Evolutionary conservation across 2,113 vertebrate genomes (phyloP).

Genomic region (Daubentonia madagascariensis): DNA sequence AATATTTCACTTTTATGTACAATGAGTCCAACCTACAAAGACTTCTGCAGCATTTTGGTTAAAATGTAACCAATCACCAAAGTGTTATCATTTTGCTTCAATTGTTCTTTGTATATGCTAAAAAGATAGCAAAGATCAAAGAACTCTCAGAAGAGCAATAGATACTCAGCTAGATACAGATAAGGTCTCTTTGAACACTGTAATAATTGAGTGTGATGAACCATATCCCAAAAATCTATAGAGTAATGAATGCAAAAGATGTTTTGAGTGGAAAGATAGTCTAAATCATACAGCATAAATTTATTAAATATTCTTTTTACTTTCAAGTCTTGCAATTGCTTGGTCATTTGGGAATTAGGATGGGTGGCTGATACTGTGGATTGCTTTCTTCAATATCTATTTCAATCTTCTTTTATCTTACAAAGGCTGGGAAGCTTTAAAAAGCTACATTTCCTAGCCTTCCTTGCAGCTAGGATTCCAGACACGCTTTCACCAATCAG

Average conservation of each 20-base stretch:
- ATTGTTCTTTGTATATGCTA: background rate
- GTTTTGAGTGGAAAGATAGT: background rate
- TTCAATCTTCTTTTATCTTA: background rate
- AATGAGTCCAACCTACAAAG: background rate
- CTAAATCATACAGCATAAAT: background rate
- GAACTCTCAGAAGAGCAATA: background rate
- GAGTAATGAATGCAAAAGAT: background rate
- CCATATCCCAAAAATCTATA: background rate
- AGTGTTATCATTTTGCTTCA: background rate
- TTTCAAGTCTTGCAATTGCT: background rate
- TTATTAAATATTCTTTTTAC: background rate
- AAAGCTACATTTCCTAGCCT: background rate
- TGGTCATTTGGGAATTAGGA: background rate
- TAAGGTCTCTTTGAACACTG: conserved; percentile 3
- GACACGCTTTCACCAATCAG: background rate
- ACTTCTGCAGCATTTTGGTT: background rate
- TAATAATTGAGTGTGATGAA: background rate
- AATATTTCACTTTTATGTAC: background rate
- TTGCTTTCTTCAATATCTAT: background rate
- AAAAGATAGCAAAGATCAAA: background rate
- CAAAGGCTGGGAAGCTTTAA: background rate
- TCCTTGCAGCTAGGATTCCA: background rate
- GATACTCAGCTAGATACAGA: background rate
- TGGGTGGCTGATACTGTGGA: background rate
- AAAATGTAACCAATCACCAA: background rate